phyloP scores from a whole-genome alignment of 2,113 vertebrate species.

The Mungos mungo region DNA sequence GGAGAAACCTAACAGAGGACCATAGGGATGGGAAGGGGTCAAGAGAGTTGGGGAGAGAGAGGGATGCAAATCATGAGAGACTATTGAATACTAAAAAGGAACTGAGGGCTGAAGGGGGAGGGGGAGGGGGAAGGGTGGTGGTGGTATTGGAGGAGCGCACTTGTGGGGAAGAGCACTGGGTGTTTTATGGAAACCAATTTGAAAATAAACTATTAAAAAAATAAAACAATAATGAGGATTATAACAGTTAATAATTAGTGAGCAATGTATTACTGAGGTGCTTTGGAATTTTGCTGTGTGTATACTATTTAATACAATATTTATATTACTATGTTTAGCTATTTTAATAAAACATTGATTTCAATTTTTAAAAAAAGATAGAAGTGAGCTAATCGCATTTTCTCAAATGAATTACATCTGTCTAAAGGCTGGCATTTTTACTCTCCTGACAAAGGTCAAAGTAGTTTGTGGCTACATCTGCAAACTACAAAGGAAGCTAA shows the following conservation, averaged over 20 bases:
- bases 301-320: neutral
- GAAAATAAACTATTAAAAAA: too few species aligned
- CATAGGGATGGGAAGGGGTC: too few species aligned
- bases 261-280: neutral
- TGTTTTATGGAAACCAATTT: too few species aligned
- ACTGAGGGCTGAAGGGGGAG: too few species aligned
- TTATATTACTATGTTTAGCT: neutral
- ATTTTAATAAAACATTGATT: conserved; percentile 37
- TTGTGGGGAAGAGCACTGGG: too few species aligned
- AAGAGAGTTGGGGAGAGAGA: too few species aligned
- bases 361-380: neutral
- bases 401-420: conserved; percentile 28
- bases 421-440: conserved; percentile 8
- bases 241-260: neutral
- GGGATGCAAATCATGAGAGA: too few species aligned
- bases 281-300: neutral
- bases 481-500: neutral
- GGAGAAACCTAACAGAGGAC: too few species aligned
- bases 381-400: conserved; percentile 19
- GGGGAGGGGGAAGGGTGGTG: too few species aligned
- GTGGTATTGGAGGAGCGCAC: too few species aligned
- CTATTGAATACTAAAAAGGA: too few species aligned
- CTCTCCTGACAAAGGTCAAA: conserved; percentile 29
- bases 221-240: neutral
- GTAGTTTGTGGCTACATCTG: neutral